Evolutionary conservation across 2,113 vertebrate species (phyloP).

Genomic region (Marcusenius ussheri): DNA sequence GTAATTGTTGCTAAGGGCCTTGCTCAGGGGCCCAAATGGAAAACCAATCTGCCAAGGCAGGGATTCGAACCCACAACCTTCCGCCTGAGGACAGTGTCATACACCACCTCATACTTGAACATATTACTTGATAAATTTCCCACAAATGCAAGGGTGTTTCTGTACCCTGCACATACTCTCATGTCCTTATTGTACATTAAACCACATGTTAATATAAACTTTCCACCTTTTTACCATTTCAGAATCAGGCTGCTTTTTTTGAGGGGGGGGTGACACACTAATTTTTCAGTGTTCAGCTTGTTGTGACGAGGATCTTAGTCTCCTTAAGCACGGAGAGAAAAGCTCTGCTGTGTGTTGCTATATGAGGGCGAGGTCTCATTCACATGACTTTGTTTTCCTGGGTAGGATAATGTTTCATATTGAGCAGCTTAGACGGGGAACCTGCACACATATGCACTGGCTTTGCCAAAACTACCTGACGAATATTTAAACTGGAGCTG

Average conservation of each 20-base stretch:
- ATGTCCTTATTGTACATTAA: background rate
- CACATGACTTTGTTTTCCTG: background rate
- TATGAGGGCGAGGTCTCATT: background rate
- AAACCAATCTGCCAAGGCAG: background rate
- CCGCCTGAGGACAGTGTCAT: background rate
- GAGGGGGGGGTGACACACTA: too few relatives aligned
- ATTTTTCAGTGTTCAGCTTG: conserved; percentile 14
- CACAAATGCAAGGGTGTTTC: background rate
- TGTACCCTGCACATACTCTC: background rate
- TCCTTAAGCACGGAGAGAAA: background rate
- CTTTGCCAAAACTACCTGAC: background rate
- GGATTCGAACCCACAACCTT: background rate
- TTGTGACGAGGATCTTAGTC: background rate
- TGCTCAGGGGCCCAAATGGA: background rate
- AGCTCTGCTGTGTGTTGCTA: background rate
- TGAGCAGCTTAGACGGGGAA: background rate
- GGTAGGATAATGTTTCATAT: background rate
- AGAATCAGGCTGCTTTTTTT: background rate
- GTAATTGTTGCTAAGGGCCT: background rate
- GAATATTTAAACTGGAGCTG: background rate
- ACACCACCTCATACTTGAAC: background rate
- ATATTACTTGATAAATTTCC: background rate
- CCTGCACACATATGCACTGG: background rate
- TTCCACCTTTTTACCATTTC: background rate
- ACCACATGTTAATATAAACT: background rate